phyloP scores from a whole-genome alignment of 1,140 invertebrate species.

The Campoletis sonorensis region DNA sequence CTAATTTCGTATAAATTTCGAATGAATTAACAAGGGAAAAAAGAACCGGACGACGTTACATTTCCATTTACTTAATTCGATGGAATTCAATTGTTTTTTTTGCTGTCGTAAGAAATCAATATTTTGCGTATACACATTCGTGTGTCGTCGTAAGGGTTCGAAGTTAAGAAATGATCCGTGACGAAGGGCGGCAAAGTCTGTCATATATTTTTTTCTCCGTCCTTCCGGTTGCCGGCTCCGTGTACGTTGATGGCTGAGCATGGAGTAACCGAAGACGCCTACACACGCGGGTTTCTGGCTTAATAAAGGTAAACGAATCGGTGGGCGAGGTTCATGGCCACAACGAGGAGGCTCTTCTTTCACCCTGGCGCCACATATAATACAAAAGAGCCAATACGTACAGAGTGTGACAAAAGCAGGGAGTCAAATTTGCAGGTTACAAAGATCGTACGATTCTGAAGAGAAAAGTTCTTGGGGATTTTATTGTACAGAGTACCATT shows the following conservation, averaged over 20 bases:
- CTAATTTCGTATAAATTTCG: too few species aligned
- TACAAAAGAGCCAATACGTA: neutral
- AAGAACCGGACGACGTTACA: too few species aligned
- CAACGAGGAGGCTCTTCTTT: slow-evolving; percentile 7
- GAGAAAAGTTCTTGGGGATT: too few species aligned
- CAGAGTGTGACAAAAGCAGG: neutral
- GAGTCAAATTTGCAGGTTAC: neutral
- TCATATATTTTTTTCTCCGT: slow-evolving; percentile 30
- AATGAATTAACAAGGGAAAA: too few species aligned
- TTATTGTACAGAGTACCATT: too few species aligned
- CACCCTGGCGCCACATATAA: neutral
- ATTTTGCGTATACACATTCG: too few species aligned
- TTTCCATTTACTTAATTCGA: too few species aligned
- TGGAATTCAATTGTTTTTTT: too few species aligned
- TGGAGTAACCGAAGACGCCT: neutral
- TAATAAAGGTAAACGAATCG: neutral
- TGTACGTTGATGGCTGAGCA: neutral
- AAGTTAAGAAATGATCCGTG: slow-evolving; percentile 2
- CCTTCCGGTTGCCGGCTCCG: neutral
- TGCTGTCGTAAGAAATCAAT: neutral
- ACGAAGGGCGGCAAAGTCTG: neutral
- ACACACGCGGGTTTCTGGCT: neutral
- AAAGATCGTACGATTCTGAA: neutral
- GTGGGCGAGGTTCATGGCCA: slow-evolving; percentile 25
- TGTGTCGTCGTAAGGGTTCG: neutral